Percentiles rank a stretch among this genome's conserved stretches.
These are phyloP conservation scores for Oscheius sp. DNA, from an alignment of 1,140 invertebrate species.

Conservation along the genomic window DNA sequence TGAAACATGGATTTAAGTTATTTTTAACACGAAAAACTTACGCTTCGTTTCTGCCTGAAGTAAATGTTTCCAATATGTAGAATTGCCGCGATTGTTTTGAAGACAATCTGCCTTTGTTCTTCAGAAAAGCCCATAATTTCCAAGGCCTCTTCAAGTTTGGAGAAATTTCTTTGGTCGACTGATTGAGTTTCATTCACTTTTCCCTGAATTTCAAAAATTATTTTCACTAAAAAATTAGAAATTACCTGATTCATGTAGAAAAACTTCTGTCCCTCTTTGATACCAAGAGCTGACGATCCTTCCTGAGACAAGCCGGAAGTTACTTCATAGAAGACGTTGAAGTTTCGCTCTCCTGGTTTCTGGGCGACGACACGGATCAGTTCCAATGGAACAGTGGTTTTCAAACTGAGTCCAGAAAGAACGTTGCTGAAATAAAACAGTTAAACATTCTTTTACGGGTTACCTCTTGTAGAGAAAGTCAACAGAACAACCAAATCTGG, in stretches of 20 bases:
- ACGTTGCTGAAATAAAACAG: constrained; percentile 7
- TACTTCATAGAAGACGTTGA: constrained; percentile 32
- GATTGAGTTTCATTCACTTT: not conserved
- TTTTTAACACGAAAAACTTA: not conserved
- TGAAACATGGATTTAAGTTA: not conserved
- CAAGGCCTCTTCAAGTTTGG: constrained; percentile 2
- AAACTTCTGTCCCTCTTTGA: constrained; percentile 26
- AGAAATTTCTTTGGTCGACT: not conserved
- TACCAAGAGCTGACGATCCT: constrained; percentile 1
- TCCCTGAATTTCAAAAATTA: constrained; percentile 12
- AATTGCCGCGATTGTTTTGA: constrained; percentile 19
- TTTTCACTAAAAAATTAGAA: not conserved
- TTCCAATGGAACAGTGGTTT: constrained; percentile 18
- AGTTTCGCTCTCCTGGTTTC: constrained; percentile 31
- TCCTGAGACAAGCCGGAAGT: constrained; percentile 13
- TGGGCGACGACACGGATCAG: constrained; percentile 5
- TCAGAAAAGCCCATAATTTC: constrained; percentile 26
- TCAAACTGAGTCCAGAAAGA: constrained; percentile 13
- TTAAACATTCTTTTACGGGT: not conserved
- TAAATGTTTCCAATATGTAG: constrained; percentile 33
- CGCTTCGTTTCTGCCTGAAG: constrained; percentile 18
- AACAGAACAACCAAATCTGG: constrained; percentile 23
- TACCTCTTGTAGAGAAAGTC: constrained; percentile 30
- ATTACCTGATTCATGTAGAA: constrained; percentile 32
- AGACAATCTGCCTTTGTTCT: constrained; percentile 24